These are phyloP conservation scores for Luperina testacea DNA, from an alignment of 2,888 invertebrate species.

Conservation along the genomic window DNA sequence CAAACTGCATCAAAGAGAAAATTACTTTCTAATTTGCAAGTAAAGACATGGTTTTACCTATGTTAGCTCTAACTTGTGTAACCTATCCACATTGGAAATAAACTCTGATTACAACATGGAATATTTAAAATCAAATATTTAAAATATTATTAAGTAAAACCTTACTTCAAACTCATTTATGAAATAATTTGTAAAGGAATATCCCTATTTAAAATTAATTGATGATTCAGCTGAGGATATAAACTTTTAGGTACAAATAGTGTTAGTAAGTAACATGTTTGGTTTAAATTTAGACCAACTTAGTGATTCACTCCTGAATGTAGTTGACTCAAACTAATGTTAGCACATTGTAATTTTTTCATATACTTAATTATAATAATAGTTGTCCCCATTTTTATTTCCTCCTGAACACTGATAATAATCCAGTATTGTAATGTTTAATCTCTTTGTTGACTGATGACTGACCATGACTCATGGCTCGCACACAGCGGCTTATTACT, in stretches of 20 bases:
- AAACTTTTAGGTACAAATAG: background rate
- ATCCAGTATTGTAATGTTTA: background rate
- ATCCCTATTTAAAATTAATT: background rate
- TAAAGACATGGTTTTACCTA: conserved; percentile 15
- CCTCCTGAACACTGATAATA: conserved; percentile 29
- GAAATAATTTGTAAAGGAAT: background rate
- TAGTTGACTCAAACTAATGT: conserved; percentile 11
- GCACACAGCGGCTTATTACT: background rate
- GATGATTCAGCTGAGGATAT: conserved; percentile 13
- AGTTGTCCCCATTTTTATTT: conserved; percentile 1
- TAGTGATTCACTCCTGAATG: background rate
- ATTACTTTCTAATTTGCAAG: conserved; percentile 52
- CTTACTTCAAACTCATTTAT: background rate
- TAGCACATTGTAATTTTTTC: background rate
- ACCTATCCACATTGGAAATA: background rate
- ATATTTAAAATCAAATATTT: background rate
- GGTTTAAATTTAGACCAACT: background rate
- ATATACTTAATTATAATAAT: background rate
- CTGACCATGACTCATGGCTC: conserved; percentile 16
- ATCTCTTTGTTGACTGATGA: background rate
- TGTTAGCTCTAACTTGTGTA: background rate
- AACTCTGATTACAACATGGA: background rate
- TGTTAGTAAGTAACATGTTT: background rate
- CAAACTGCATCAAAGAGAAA: conserved; percentile 46
- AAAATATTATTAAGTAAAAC: background rate